phyloP scores from a whole-genome alignment of 2,797 vertebrate species.

The Anableps anableps region DNA sequence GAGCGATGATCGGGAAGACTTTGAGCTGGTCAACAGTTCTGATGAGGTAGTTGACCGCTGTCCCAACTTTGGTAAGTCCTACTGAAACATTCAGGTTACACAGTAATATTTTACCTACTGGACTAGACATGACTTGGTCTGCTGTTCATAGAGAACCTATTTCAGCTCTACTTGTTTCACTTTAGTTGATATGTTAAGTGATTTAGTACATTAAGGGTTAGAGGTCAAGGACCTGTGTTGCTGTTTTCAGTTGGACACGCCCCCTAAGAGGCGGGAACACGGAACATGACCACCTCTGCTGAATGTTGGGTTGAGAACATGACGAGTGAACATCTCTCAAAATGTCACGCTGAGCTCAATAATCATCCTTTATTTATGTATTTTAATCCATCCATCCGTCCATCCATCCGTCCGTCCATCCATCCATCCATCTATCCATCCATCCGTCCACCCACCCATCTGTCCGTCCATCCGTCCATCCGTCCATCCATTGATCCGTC shows the following conservation, averaged over 20 bases:
- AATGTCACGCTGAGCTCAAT: neutral
- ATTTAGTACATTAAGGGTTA: neutral
- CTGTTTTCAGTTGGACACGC: neutral
- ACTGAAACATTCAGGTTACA: neutral
- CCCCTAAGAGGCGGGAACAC: neutral
- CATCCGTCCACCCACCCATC: neutral
- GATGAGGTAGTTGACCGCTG: conserved; percentile 3
- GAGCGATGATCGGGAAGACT: neutral
- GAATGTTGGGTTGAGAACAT: neutral
- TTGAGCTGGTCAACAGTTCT: conserved; percentile 9
- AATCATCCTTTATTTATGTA: neutral
- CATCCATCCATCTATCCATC: too few relatives aligned
- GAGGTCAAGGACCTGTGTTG: neutral
- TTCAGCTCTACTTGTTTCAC: neutral
- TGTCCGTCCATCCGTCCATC: neutral
- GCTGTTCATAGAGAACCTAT: neutral
- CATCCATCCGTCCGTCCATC: neutral
- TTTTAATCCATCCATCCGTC: neutral
- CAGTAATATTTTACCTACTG: neutral
- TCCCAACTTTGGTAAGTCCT: conserved; percentile 17
- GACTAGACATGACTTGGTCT: neutral
- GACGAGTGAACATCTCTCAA: neutral
- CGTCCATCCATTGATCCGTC: neutral
- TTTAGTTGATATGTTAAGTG: neutral
- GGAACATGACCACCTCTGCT: neutral